These are phyloP conservation scores for Sylvia atricapilla DNA, from an alignment of 2,113 vertebrate species.

Conservation along the genomic window DNA sequence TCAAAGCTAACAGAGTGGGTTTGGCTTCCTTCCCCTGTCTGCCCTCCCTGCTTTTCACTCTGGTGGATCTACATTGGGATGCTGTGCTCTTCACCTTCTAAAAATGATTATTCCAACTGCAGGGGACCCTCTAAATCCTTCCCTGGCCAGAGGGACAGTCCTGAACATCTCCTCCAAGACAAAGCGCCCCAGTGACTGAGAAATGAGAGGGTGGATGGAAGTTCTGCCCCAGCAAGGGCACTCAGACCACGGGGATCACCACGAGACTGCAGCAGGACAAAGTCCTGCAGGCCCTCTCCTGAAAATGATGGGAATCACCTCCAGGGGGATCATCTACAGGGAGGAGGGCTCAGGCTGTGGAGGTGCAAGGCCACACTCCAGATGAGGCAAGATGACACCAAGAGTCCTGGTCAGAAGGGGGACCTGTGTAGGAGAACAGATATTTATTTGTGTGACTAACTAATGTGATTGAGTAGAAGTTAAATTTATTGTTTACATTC, in stretches of 20 bases:
- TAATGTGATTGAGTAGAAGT: no score
- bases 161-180: background rate
- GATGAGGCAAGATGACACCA: background rate
- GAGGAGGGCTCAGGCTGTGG: background rate
- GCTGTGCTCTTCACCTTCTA: background rate
- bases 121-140: background rate
- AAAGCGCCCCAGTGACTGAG: fast-evolving
- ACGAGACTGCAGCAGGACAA: background rate
- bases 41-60: background rate
- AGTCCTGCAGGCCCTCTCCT: background rate
- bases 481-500: no score
- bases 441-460: no score
- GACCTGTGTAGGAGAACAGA: no score
- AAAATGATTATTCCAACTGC: background rate
- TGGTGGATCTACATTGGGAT: fast-evolving
- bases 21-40: background rate
- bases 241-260: background rate
- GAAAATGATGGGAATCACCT: background rate
- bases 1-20: background rate
- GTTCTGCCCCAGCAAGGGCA: background rate
- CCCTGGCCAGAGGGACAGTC: background rate
- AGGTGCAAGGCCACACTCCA: background rate
- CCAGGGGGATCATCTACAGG: background rate
- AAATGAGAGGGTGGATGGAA: background rate
- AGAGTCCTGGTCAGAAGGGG: background rate